Evolutionary conservation across 2,888 invertebrate genomes (phyloP), one percentile per base, ranked within the genome.

Genomic region (Lycaena phlaeas): DNA sequence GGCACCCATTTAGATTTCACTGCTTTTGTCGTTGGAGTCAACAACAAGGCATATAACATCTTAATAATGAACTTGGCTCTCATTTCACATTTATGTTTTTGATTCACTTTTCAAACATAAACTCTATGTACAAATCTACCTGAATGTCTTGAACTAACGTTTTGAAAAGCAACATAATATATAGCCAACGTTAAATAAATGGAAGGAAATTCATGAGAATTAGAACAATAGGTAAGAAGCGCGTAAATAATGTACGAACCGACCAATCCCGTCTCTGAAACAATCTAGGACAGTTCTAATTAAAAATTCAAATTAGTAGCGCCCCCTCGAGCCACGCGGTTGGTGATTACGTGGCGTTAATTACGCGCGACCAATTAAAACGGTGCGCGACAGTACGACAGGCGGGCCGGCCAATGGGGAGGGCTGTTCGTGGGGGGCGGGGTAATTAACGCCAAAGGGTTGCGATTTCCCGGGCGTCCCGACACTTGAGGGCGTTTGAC

Each of bases 361-460:
- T 84, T 84, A 79, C 73, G 53, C 49, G 57, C 69, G 71, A 72
- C 82, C 82, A 82, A 84, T 82, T 84, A 82, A 77, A 78, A 66
- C 52, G 56, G 59, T 65, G 64, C 66, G 74, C 70, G 75, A 69
- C 64, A 64, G 57, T 59, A 65, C 67, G 64, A 57, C 57, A 59
- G 59, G 44, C 42, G 38, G 38, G 40, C 48, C 61, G 57, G 54
- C 84, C 82, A 81, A 79, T 81, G 52, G 67, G 60, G 57, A 59
- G 51, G 59, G 71, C 61, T 52, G 60, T 78, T 77, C 75, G 75
- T 75, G 63, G 71, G 58, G 74, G 81, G 77, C 79, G 84, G 77
- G 76, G 82, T 84, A 84, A 84, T 84, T 84, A 84, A 79, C 68
- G 78, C 64, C 66, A 79, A 84, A 82, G 84, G 84, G 84, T 84